These are phyloP conservation scores for Amazona vittata DNA, from an alignment of 2,113 vertebrate species.

Conservation along the genomic window DNA sequence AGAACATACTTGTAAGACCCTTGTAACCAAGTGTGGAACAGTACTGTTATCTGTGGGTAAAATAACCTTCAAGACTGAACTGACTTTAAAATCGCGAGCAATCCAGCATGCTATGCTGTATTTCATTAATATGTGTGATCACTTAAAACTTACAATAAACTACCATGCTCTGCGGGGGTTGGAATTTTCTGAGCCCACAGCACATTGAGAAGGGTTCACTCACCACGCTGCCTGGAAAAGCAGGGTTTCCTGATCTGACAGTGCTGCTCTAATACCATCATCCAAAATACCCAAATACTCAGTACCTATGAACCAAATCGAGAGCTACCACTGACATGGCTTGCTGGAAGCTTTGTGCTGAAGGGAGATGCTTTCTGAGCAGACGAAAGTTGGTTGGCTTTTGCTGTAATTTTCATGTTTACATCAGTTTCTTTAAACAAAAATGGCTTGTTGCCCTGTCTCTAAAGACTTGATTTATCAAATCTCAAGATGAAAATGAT, in stretches of 20 bases:
- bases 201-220: rapidly evolving
- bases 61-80: background rate
- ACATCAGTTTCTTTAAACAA: background rate
- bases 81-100: background rate
- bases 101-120: background rate
- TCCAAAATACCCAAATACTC: background rate
- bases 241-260: background rate
- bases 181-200: background rate
- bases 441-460: background rate
- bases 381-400: background rate
- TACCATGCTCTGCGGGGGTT: rapidly evolving
- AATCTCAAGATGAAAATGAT: background rate
- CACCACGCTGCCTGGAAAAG: rapidly evolving
- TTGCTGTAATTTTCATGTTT: background rate
- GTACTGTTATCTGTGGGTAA: background rate
- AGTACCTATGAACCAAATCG: background rate
- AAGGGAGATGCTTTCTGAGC: background rate
- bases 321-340: background rate
- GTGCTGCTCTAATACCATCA: background rate
- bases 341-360: background rate
- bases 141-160: background rate
- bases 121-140: background rate
- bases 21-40: background rate
- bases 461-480: background rate
- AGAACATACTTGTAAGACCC: slow-evolving; percentile 13